Conservation (phyloP, 23 tunicate genomes). For the Aplidium turbinatum region DNA sequence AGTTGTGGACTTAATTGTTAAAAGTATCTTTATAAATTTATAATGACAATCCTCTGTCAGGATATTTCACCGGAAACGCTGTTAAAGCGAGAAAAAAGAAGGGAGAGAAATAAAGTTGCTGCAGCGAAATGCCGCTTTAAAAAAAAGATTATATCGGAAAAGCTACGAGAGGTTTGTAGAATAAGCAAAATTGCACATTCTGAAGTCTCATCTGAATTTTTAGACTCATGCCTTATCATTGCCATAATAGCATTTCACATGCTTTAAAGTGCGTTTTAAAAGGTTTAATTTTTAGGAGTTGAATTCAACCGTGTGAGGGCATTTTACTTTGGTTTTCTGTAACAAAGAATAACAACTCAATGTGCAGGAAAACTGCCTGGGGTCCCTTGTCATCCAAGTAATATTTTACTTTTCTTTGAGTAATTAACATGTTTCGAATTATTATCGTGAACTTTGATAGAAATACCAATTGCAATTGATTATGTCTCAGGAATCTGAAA, state of each 20-base stretch:
- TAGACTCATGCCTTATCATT: background rate
- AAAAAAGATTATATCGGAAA: conserved; percentile 79
- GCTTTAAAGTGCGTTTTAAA: background rate
- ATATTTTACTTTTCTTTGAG: background rate
- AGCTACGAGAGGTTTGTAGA: conserved; percentile 61
- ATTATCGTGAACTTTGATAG: background rate
- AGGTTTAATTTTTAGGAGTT: background rate
- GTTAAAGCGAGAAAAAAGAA: conserved; percentile 58
- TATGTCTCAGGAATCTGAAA: conserved; percentile 79
- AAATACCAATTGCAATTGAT: background rate
- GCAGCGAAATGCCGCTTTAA: conserved; percentile 94
- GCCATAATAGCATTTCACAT: background rate
- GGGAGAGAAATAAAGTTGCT: conserved; percentile 91
- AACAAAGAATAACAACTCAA: too few relatives aligned
- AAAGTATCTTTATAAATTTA: too few relatives aligned
- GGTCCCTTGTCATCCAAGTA: background rate
- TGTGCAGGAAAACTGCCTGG: too few relatives aligned
- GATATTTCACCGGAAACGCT: conserved; percentile 53
- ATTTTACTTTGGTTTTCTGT: too few relatives aligned
- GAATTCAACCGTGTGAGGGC: background rate
- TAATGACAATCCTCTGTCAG: too few relatives aligned
- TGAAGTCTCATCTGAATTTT: background rate
- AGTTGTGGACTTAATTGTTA: too few relatives aligned
- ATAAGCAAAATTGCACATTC: background rate
- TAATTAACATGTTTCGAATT: background rate